Conservation (phyloP, 2,113 vertebrate species). For the Corvus hawaiiensis region DNA sequence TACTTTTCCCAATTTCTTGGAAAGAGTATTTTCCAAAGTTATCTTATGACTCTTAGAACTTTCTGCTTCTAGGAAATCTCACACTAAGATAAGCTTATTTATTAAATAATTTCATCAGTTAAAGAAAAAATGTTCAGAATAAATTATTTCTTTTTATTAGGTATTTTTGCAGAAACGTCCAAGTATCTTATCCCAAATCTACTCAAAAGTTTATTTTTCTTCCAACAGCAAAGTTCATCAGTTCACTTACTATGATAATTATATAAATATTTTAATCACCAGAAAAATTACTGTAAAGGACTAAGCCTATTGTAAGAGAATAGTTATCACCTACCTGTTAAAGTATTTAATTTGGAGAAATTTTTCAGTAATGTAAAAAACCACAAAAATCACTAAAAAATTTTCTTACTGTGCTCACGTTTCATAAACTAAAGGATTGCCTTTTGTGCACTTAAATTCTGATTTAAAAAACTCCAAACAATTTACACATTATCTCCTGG, state of each 20-base stretch:
- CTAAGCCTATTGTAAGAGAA: not conserved
- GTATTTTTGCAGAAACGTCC: not conserved
- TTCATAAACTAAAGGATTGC: accelerated
- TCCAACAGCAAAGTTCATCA: not conserved
- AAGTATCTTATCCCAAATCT: not conserved
- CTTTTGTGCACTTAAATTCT: not conserved
- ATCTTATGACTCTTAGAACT: not conserved
- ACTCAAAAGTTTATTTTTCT: not conserved
- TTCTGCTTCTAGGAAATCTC: not conserved
- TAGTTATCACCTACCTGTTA: not conserved
- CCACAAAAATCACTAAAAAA: not conserved
- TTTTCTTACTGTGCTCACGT: not conserved
- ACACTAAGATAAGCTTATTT: not conserved
- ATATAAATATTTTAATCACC: not conserved
- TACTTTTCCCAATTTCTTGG: not conserved
- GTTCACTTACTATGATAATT: not conserved
- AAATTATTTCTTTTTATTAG: not conserved
- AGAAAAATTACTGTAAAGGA: not conserved
- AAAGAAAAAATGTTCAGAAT: not conserved
- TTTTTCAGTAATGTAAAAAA: not conserved
- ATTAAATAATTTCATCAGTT: not conserved
- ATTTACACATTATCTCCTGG: not conserved
- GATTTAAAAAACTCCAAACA: not conserved
- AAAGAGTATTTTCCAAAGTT: not conserved
- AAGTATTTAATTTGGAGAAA: not conserved